phyloP scores from a whole-genome alignment of 2,113 vertebrate genomes.

The Mirounga angustirostris region DNA sequence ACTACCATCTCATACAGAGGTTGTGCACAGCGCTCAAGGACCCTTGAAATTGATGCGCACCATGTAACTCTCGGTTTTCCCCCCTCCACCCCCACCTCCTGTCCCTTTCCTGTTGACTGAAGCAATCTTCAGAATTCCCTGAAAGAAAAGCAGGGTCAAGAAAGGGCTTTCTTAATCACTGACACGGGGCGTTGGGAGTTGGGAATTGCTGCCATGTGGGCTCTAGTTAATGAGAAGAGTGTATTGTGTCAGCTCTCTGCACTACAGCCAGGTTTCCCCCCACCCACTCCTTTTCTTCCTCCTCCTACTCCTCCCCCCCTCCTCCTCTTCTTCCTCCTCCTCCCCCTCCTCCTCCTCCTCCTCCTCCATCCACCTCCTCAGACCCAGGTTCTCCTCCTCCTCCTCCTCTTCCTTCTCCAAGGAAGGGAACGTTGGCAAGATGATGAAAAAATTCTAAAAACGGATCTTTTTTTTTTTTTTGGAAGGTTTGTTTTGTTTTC shows the following conservation, averaged over 20 bases:
- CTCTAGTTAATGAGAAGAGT: neutral
- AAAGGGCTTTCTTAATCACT: neutral
- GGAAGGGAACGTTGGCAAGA: neutral
- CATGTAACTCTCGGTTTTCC: neutral
- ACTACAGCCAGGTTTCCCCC: neutral
- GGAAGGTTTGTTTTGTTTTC: conserved; percentile 25
- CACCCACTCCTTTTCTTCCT: no score
- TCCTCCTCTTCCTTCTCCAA: neutral
- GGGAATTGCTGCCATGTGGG: neutral
- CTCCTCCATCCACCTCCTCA: neutral
- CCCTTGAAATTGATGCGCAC: neutral
- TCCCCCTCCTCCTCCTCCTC: neutral
- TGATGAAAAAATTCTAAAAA: conserved; percentile 23
- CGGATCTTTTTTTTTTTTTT: neutral
- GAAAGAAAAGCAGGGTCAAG: neutral
- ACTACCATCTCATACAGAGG: neutral
- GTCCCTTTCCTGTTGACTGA: neutral
- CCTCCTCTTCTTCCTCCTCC: neutral
- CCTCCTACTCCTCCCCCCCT: neutral
- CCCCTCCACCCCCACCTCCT: neutral
- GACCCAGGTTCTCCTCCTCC: neutral
- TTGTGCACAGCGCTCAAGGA: neutral
- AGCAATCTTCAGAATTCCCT: conserved; percentile 10
- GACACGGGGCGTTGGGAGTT: neutral
- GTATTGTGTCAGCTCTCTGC: neutral